Evolutionary conservation across 2,797 vertebrate genomes (phyloP).

Genomic region (Percopsis omiscomaycus): DNA sequence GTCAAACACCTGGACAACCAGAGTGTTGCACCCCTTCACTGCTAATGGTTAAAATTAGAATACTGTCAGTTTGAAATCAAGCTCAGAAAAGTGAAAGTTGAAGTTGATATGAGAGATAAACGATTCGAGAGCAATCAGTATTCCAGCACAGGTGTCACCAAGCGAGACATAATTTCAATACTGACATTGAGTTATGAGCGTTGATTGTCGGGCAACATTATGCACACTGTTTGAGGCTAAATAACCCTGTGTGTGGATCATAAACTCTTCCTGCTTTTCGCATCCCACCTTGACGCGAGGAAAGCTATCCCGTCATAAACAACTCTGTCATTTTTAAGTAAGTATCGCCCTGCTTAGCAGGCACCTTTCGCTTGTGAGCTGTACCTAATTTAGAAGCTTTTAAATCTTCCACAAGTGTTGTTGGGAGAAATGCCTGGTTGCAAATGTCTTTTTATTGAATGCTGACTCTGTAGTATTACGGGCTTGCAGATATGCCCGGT

Average conservation of each 20-base stretch:
- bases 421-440: slow-evolving; percentile 84
- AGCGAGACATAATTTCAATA: slow-evolving; percentile 58
- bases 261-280: slow-evolving; percentile 70
- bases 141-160: slow-evolving; percentile 54
- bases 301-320: slow-evolving; percentile 75
- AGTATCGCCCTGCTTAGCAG: slow-evolving; percentile 82
- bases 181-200: slow-evolving; percentile 64
- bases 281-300: slow-evolving; percentile 57
- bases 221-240: slow-evolving; percentile 78
- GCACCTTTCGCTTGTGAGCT: slow-evolving; percentile 81
- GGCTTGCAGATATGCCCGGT: slow-evolving; percentile 81
- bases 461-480: slow-evolving; percentile 85
- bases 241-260: slow-evolving; percentile 75
- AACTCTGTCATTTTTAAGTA: slow-evolving; percentile 85
- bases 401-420: slow-evolving; percentile 84
- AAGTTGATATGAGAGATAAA: slow-evolving; percentile 32
- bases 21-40: slow-evolving; percentile 26
- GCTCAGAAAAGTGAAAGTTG: slow-evolving; percentile 38
- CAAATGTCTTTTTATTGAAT: slow-evolving; percentile 88
- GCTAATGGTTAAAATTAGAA: slow-evolving; percentile 51
- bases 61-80: slow-evolving; percentile 26
- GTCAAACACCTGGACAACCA: slow-evolving; percentile 54
- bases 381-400: slow-evolving; percentile 86
- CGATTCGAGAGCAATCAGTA: slow-evolving; percentile 60
- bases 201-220: slow-evolving; percentile 79